A percentile compares a stretch with the other conserved stretches of the same genome.
phyloP scores from a whole-genome alignment of 2,888 invertebrate genomes.

The Agonum fuliginosum region DNA sequence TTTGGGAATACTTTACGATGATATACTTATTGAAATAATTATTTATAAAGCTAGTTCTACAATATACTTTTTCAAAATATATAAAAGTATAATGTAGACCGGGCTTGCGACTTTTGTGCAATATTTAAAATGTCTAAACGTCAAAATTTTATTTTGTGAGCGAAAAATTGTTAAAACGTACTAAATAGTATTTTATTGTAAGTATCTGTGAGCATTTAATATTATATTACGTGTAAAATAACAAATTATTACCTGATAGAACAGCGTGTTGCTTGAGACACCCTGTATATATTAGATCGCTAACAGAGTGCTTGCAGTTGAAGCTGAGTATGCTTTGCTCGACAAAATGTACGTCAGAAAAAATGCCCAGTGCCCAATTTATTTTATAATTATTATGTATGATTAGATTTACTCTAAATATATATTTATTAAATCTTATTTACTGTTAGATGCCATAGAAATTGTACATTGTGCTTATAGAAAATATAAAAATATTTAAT shows the following conservation, averaged over 20 bases:
- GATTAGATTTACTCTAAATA: conserved; percentile 22
- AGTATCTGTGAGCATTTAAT: background rate
- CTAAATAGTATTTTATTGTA: background rate
- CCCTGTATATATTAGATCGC: conserved; percentile 9
- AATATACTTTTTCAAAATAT: too few species aligned
- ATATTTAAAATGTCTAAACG: conserved; percentile 4
- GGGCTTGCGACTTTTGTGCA: background rate
- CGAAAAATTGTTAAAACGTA: conserved; percentile 5
- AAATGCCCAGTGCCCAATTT: conserved; percentile 24
- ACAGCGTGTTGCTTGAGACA: background rate
- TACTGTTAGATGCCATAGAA: conserved; percentile 55
- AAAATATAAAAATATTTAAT: conserved; percentile 56
- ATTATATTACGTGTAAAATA: conserved; percentile 2
- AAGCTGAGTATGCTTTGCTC: conserved; percentile 26
- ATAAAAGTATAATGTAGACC: too few species aligned
- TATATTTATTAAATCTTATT: conserved; percentile 55
- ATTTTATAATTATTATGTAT: conserved; percentile 13
- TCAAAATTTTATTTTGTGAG: background rate
- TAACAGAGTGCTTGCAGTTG: conserved; percentile 20
- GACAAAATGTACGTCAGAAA: conserved; percentile 31
- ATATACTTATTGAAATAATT: background rate
- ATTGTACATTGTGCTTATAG: conserved; percentile 56
- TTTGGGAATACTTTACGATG: background rate
- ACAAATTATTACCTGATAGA: conserved; percentile 9
- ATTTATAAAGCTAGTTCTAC: too few species aligned